Evolutionary conservation across 2,888 invertebrate genomes (phyloP).

Genomic region (Cylindroiulus punctatus): DNA sequence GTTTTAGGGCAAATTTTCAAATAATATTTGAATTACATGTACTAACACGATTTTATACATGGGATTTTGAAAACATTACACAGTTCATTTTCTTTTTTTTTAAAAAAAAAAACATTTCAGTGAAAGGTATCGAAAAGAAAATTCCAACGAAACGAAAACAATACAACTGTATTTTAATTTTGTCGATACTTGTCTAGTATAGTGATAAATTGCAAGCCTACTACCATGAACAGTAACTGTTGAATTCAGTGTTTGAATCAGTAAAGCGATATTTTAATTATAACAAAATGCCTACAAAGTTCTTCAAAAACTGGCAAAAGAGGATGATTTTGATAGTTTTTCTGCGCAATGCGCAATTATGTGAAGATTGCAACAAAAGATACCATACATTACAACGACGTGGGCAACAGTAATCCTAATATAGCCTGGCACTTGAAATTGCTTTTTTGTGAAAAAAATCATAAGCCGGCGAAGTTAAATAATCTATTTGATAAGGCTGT

Average conservation of each 20-base stretch:
- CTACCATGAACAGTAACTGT: constrained; percentile 3
- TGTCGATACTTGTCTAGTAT: no score
- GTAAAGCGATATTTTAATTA: neutral
- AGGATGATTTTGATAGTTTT: neutral
- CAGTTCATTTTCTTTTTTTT: no score
- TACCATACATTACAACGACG: neutral
- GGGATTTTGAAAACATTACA: no score
- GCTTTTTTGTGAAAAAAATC: neutral
- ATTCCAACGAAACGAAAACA: no score
- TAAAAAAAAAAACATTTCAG: no score
- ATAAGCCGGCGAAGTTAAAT: neutral
- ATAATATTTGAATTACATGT: no score
- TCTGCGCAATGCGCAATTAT: no score
- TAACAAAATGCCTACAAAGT: neutral
- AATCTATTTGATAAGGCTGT: neutral
- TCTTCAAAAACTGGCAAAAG: neutral
- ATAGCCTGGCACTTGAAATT: neutral
- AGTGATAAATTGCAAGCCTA: neutral
- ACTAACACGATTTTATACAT: no score
- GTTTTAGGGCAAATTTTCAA: no score
- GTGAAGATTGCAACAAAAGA: neutral
- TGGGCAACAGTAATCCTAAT: neutral
- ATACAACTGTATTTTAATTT: no score
- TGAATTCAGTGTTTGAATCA: neutral
- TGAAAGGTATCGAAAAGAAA: no score